Evolutionary conservation across 2,797 vertebrate genomes (phyloP).

Genomic region (Neosilurus hyrtlii): DNA sequence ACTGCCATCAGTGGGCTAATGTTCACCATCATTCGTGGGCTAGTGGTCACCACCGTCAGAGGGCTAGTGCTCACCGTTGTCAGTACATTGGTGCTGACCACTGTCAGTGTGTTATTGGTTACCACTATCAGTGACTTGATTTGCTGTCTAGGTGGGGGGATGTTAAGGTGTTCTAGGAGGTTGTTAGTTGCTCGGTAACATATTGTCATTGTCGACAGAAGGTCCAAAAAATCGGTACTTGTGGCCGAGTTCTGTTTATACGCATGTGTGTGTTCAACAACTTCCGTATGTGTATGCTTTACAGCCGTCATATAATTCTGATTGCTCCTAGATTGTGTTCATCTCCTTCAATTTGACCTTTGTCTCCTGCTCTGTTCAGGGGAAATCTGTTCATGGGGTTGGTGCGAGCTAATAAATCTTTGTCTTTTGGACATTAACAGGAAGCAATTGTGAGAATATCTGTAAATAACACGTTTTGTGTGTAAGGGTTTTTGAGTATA

Average conservation of each 20-base stretch:
- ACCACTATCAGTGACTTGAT: no score
- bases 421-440: constrained; percentile 1
- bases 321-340: not conserved
- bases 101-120: no score
- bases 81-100: no score
- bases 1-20: no score
- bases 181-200: not conserved
- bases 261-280: no score
- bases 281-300: not conserved
- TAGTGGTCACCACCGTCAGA: no score
- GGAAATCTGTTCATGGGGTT: constrained; percentile 17
- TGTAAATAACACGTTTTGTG: constrained; percentile 25
- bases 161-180: not conserved
- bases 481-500: not conserved
- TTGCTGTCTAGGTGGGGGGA: not conserved
- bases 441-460: constrained; percentile 17
- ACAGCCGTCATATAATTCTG: not conserved
- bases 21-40: no score
- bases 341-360: constrained; percentile 26
- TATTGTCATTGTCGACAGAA: not conserved
- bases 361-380: constrained; percentile 8
- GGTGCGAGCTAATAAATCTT: constrained; percentile 21
- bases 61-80: no score
- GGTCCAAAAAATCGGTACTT: not conserved
- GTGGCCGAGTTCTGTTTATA: no score